A percentile compares a stretch with the other conserved stretches of the same genome.
These are phyloP conservation scores for Opisthograptis luteolata DNA, from an alignment of 2,888 invertebrate genomes.

Conservation along the genomic window DNA sequence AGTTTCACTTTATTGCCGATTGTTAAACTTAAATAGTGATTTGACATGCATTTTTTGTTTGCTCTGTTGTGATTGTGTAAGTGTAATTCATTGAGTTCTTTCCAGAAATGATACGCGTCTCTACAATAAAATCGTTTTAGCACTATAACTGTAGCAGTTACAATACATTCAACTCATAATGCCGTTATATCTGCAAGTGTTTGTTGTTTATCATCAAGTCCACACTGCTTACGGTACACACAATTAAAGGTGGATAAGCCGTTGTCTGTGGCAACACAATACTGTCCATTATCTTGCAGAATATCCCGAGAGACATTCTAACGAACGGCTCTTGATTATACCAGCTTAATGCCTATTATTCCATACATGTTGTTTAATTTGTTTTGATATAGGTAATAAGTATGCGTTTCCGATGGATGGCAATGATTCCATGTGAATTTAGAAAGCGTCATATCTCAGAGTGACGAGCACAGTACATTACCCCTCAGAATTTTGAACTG, in stretches of 20 bases:
- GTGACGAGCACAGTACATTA: too few species aligned
- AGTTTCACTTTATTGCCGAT: slow-evolving; percentile 20
- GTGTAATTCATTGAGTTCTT: slow-evolving; percentile 11
- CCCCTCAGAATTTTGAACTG: too few species aligned
- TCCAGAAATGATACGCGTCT: slow-evolving; percentile 9
- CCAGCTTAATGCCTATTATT: slow-evolving; percentile 26
- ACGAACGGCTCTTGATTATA: slow-evolving; percentile 31
- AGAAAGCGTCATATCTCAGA: too few species aligned
- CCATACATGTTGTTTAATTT: slow-evolving; percentile 10
- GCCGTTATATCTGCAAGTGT: slow-evolving; percentile 13
- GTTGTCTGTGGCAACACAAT: slow-evolving; percentile 31
- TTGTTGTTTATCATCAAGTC: slow-evolving; percentile 18
- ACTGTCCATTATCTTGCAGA: slow-evolving; percentile 30
- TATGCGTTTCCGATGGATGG: too few species aligned
- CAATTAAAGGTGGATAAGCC: slow-evolving; percentile 23
- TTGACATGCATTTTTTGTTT: slow-evolving; percentile 27
- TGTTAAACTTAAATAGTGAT: slow-evolving; percentile 23
- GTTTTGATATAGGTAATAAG: not conserved
- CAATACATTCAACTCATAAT: slow-evolving; percentile 7
- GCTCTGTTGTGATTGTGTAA: slow-evolving; percentile 11
- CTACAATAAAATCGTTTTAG: slow-evolving; percentile 13
- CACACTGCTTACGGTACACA: slow-evolving; percentile 20
- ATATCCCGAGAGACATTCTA: slow-evolving; percentile 24
- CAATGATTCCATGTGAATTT: too few species aligned
- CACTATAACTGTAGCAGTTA: not conserved